These are phyloP conservation scores for Cebus imitator DNA, from an alignment of 2,113 vertebrate genomes.

Conservation along the genomic window DNA sequence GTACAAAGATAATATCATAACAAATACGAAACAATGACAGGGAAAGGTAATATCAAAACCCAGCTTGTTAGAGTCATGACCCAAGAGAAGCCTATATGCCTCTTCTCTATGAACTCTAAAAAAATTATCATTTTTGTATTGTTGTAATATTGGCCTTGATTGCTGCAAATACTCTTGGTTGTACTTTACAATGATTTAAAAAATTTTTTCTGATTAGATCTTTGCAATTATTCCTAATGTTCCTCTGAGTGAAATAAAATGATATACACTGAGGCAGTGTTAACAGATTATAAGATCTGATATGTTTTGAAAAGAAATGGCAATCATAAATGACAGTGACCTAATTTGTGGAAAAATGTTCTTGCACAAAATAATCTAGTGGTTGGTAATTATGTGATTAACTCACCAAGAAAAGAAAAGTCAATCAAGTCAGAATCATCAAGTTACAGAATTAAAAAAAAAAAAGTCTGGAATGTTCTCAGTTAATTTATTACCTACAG, in stretches of 20 bases:
- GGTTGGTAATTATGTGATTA: constrained; percentile 78
- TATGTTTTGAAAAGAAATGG: constrained; percentile 67
- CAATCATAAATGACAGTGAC: constrained; percentile 77
- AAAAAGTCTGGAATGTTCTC: constrained; percentile 40
- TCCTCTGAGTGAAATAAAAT: constrained; percentile 49
- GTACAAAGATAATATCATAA: neutral
- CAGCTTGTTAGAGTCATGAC: neutral
- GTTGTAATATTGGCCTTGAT: neutral
- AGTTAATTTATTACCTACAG: neutral
- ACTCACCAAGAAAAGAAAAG: constrained; percentile 69
- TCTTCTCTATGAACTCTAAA: neutral
- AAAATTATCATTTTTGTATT: neutral
- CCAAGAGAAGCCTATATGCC: neutral
- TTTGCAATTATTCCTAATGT: constrained; percentile 10
- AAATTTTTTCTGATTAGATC: constrained; percentile 27
- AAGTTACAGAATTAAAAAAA: neutral
- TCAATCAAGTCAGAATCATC: constrained; percentile 65
- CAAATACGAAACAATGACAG: neutral
- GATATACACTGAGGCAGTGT: neutral
- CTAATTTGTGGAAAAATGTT: constrained; percentile 76
- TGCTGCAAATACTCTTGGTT: neutral
- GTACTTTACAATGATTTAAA: constrained; percentile 33
- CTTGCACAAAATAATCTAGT: constrained; percentile 68
- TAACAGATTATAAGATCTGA: constrained; percentile 48
- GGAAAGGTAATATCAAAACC: neutral